Base-by-base conservation (phyloP, 2,113 vertebrate genomes). In the Progne subis region DNA sequence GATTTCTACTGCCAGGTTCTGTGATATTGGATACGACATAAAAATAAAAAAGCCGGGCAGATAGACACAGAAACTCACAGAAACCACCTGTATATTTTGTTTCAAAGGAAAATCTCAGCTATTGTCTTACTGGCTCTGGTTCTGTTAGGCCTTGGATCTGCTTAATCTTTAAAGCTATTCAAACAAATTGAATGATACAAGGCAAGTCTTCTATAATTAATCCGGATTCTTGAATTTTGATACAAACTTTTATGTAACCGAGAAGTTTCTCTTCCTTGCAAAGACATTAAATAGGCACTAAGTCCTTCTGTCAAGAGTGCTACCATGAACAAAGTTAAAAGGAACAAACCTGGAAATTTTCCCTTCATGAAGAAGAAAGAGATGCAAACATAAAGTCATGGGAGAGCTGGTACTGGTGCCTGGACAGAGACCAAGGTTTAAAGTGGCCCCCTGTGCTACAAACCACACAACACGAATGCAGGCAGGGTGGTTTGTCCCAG, bases 21-120 rank as follows among this genome's bases (percentile, higher is more conserved):
- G 95, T 97, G 98, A 98, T 91, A 98, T 94, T 55, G 93, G 97
- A 98, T 96, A 96, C 96, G 29, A 87, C 96, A 92, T 96, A 97
- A 97, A 97, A 98, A 95, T 86, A 95, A 97, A 97, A 95, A 94
- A 97, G 97, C 94, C 14, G 8, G 90, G 86, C 90, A 96, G 96
- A 96, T 92, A 93, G 94, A 97, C 92, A 81, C 94, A 97, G 95
- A 94, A 95, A 97, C 96, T 68, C 95, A 96, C 55, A 94, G 97
- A 97, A 97, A 97, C 97, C 94, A 98, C 97, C 96, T 97, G 96
- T 96, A 96, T 97, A 97, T 98, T 98, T 97, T 93, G 96, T 98
- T 98, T 98, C 98, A 98, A 98, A 98, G 97, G 95, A 74, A 97
- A 96, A 95, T 95, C 97, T 97, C 91, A 65, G 88, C 92, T 95